These are phyloP conservation scores for Melitaea cinxia DNA, from an alignment of 1,140 invertebrate genomes.

Conservation along the genomic window DNA sequence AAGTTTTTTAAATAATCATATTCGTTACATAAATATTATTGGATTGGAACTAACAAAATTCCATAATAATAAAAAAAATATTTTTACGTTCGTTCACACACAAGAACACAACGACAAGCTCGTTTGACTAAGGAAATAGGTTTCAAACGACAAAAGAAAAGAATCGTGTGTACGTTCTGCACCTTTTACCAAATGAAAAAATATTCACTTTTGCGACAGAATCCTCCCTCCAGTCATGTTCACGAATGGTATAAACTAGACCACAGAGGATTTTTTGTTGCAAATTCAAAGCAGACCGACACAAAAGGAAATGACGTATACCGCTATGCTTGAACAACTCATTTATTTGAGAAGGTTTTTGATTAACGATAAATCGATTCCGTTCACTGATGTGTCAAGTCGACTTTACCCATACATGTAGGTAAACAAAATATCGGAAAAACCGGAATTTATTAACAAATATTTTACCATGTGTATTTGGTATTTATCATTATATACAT, in stretches of 20 bases:
- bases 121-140: constrained; percentile 6
- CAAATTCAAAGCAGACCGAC: constrained; percentile 38
- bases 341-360: constrained; percentile 14
- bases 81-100: not conserved
- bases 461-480: not conserved
- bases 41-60: not conserved
- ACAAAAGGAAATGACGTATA: constrained; percentile 33
- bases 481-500: not conserved
- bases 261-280: constrained; percentile 32
- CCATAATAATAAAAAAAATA: too few species aligned
- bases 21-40: too few species aligned
- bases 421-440: constrained; percentile 10
- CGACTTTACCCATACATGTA: not conserved
- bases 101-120: not conserved
- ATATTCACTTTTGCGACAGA: constrained; percentile 19
- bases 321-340: constrained; percentile 20
- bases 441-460: constrained; percentile 5
- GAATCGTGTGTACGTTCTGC: constrained; percentile 2
- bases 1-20: not conserved
- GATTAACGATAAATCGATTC: constrained; percentile 20
- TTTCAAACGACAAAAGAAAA: constrained; percentile 15
- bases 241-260: constrained; percentile 20
- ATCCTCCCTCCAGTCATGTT: constrained; percentile 17
- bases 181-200: constrained; percentile 27
- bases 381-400: not conserved